Evolutionary conservation across 2,113 vertebrate species (phyloP).

Genomic region (Hippocampus mohnikei): DNA sequence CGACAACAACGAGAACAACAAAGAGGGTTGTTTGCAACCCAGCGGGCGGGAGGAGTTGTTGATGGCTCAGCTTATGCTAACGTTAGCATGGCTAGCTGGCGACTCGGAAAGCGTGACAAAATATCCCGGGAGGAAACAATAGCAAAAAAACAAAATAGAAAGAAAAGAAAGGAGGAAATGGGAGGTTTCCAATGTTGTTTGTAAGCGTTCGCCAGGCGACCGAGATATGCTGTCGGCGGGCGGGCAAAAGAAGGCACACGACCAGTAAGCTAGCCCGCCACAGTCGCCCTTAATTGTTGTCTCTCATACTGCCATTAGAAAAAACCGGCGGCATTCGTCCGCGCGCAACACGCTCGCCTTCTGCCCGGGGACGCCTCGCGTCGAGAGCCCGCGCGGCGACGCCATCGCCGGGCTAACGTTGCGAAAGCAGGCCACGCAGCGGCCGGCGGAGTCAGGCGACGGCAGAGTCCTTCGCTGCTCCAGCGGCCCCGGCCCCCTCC

Average conservation of each 20-base stretch:
- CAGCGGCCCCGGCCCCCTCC: slow-evolving; percentile 14
- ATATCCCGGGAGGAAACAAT: not conserved
- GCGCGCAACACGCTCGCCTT: not conserved
- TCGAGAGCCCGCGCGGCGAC: not conserved
- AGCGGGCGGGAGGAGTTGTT: slow-evolving; percentile 54
- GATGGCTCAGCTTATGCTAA: slow-evolving; percentile 47
- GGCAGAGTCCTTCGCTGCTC: slow-evolving; percentile 50
- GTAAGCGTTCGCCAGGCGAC: not conserved
- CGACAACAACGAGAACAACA: not conserved
- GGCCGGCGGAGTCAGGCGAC: slow-evolving; percentile 48
- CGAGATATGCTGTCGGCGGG: not conserved
- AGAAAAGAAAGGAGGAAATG: not conserved
- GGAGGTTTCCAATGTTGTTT: not conserved
- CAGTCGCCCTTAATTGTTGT: not conserved
- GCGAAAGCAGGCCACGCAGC: slow-evolving; percentile 77
- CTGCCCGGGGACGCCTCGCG: not conserved
- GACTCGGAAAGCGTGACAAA: not conserved
- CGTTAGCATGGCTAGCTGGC: slow-evolving; percentile 40
- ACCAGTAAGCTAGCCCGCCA: not conserved
- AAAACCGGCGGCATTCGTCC: not conserved
- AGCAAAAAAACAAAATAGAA: too few species aligned
- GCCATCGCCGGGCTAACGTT: slow-evolving; percentile 25
- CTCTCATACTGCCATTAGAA: not conserved
- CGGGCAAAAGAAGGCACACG: not conserved
- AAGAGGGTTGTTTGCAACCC: slow-evolving; percentile 51